Evolutionary conservation across 2,888 invertebrate genomes (phyloP).

Genomic region (Exocentrus adspersus): DNA sequence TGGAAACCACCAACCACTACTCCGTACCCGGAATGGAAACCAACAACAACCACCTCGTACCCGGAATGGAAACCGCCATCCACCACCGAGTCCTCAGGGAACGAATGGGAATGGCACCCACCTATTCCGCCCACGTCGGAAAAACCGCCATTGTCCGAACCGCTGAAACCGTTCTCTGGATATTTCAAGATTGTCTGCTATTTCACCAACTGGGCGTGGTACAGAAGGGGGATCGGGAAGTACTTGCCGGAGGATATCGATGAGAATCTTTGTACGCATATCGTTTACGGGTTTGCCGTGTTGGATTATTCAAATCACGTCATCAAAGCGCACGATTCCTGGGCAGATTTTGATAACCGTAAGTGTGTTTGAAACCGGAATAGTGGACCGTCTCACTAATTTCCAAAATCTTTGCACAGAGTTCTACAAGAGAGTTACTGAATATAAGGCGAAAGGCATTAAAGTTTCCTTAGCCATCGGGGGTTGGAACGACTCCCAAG

Average conservation of each 20-base stretch:
- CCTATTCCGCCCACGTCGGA: conserved; percentile 57
- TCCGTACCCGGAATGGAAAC: conserved; percentile 47
- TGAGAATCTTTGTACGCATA: conserved; percentile 88
- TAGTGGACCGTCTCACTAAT: too few species aligned
- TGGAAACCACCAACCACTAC: conserved; percentile 42
- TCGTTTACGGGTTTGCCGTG: conserved; percentile 94
- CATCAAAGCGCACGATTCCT: conserved; percentile 86
- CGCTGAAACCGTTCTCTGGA: conserved; percentile 68
- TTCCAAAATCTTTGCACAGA: conserved; percentile 65
- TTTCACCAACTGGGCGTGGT: conserved; percentile 96
- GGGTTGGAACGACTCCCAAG: conserved; percentile 95
- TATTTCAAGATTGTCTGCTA: conserved; percentile 88
- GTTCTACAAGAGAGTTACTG: conserved; percentile 86
- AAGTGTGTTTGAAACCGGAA: too few species aligned
- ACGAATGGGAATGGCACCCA: conserved; percentile 55
- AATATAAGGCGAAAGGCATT: conserved; percentile 79
- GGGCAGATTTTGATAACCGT: conserved; percentile 91
- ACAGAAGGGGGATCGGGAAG: conserved; percentile 82
- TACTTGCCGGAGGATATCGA: conserved; percentile 89
- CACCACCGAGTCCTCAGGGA: conserved; percentile 39
- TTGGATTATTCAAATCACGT: conserved; percentile 82
- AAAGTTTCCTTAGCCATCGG: conserved; percentile 90
- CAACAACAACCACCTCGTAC: conserved; percentile 33
- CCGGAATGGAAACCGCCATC: conserved; percentile 43
- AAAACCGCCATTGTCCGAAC: conserved; percentile 61